Conservation (phyloP, 2,113 vertebrate genomes). For the Notarius quadriscutis region DNA sequence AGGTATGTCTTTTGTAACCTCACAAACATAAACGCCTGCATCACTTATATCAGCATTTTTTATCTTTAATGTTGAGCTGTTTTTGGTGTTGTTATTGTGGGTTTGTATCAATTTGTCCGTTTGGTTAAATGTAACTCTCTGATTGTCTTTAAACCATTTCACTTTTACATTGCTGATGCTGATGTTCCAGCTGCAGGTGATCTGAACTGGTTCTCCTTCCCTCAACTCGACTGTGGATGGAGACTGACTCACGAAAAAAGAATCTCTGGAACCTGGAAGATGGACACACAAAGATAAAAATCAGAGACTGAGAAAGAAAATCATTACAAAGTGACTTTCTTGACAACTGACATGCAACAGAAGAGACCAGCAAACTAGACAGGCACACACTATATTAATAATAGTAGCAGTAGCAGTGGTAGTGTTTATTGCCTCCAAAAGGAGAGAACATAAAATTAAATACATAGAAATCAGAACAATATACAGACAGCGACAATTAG, state of each 20-base stretch:
- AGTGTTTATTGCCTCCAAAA: no score
- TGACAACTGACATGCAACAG: no score
- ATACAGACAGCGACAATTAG: no score
- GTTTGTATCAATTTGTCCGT: background rate
- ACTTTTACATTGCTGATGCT: rapidly evolving
- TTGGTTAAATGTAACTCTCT: background rate
- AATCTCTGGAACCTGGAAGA: background rate
- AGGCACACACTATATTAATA: no score
- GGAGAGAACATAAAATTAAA: no score
- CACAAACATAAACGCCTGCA: slow-evolving; percentile 25
- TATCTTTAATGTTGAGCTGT: background rate
- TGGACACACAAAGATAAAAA: no score
- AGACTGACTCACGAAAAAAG: slow-evolving; percentile 16
- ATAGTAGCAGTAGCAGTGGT: no score
- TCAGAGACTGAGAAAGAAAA: background rate
- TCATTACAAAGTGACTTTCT: background rate
- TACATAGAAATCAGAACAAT: no score
- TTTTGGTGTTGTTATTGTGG: background rate
- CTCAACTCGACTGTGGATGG: background rate
- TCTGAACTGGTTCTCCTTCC: background rate
- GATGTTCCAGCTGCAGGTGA: slow-evolving; percentile 39
- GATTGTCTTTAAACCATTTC: slow-evolving; percentile 28
- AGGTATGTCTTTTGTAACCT: slow-evolving; percentile 30
- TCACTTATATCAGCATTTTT: background rate
- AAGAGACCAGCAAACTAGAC: no score